Conservation (phyloP, 2,888 invertebrate species). For the Keiferia lycopersicella region DNA sequence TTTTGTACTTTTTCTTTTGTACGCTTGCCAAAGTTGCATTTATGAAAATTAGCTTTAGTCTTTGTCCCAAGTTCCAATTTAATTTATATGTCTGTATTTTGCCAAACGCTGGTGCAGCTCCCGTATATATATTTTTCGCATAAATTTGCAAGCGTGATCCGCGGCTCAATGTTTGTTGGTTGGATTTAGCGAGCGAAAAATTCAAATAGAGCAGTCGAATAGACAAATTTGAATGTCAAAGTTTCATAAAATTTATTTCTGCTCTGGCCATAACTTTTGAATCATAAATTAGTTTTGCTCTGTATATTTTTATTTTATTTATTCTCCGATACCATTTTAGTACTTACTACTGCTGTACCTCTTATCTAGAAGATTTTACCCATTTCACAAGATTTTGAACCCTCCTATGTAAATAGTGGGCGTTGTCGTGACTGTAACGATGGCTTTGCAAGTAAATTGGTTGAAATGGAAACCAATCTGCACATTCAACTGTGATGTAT, state of each 20-base stretch:
- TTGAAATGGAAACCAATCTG: conserved; percentile 49
- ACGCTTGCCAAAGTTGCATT: conserved; percentile 16
- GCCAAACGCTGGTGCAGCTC: conserved; percentile 11
- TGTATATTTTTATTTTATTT: not conserved
- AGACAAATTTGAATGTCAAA: conserved; percentile 10
- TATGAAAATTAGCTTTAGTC: conserved; percentile 10
- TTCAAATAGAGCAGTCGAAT: conserved; percentile 12
- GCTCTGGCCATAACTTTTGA: not conserved
- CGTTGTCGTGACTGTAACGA: no score
- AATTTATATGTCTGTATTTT: conserved; percentile 19
- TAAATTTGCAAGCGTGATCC: conserved; percentile 16
- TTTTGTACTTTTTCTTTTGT: conserved; percentile 21
- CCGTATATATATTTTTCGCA: conserved; percentile 8
- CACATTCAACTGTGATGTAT: conserved; percentile 44
- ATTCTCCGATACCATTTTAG: not conserved
- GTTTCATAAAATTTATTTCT: not conserved
- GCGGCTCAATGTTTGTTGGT: conserved; percentile 19
- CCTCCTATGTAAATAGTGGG: no score
- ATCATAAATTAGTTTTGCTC: not conserved
- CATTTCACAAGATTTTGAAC: no score
- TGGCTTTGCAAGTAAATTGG: conserved; percentile 24
- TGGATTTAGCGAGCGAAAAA: conserved; percentile 15
- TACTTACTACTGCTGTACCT: not conserved
- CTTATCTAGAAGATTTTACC: no score
- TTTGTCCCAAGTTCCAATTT: conserved; percentile 6